Base-by-base conservation (phyloP, 2,888 invertebrate species). In the Lysandra bellargus region DNA sequence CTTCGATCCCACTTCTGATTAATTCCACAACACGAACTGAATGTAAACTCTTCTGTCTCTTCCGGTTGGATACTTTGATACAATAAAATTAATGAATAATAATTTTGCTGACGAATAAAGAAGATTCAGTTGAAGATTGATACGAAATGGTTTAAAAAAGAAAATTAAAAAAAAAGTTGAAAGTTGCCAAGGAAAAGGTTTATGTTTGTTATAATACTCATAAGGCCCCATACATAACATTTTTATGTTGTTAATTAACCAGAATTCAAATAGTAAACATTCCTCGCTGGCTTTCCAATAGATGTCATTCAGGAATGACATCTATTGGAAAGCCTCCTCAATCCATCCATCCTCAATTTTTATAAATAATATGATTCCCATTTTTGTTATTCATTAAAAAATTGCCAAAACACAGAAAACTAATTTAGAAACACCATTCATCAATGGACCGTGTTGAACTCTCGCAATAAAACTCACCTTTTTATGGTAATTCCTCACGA, bases 401-500 rank as follows among this genome's bases (percentile, higher is more conserved):
- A 12, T 33, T 61, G 23, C 60, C 60, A 44, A 78, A 64, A 78
- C 30, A 61, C 61, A 61, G 60, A 57, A 79, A 79, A 74, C 6
- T 33, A 79, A 79, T 73, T 79, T 74, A 73, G 17, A 53, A 76
- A 76, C 57, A 14, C 33, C 53, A 57, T 76, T 76, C 53, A 76
- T 76, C 76, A 76, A 49, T 53, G 17, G 33, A 57, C 53, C 17
- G 30, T 74, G 49, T 79, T 79, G 30, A 49, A 79, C 44, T 74
- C 60, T 33, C 72, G 60, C 44, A 75, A 60, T 79, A 79, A 79
- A 57, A 37, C 79, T 74, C 85, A 86, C 88, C 87, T 89, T 89
- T 89, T 88, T 88, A 91, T 89, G 88, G 89, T 91, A 92, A 91
- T 92, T 89, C 83, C 84, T 84, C 83, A 80, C 86, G 85, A 89